Conservation (phyloP, 2,113 vertebrate genomes). For the Columbina picui region DNA sequence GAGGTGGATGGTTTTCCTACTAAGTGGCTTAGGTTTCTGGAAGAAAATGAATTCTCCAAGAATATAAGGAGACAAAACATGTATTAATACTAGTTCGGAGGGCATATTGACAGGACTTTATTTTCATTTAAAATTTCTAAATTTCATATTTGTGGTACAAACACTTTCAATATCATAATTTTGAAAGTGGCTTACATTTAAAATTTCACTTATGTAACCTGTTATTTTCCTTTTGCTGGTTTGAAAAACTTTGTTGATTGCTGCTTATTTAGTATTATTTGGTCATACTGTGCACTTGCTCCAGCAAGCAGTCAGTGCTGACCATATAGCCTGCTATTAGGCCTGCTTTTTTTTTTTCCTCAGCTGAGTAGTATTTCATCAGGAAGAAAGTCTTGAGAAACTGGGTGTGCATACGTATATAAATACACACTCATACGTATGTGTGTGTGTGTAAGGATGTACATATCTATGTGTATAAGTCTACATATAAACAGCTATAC, state of each 20-base stretch:
- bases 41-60: not conserved
- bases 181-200: not conserved
- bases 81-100: not conserved
- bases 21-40: rapidly evolving
- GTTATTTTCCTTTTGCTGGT: not conserved
- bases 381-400: not conserved
- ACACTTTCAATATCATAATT: not conserved
- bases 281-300: not conserved
- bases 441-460: not conserved
- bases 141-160: not conserved
- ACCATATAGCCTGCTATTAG: not conserved
- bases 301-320: not conserved
- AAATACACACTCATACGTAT: not conserved
- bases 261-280: not conserved
- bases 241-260: not conserved
- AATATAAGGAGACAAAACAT: not conserved
- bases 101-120: not conserved
- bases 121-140: not conserved
- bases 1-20: not conserved
- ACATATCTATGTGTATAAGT: not conserved
- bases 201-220: not conserved
- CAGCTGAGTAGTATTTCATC: not conserved
- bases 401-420: not conserved
- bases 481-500: too few species aligned
- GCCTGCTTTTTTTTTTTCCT: not conserved